Evolutionary conservation across 2,888 invertebrate species (phyloP), one percentile per base, ranked within the genome.

Genomic region (Drosophila fungiperda): DNA sequence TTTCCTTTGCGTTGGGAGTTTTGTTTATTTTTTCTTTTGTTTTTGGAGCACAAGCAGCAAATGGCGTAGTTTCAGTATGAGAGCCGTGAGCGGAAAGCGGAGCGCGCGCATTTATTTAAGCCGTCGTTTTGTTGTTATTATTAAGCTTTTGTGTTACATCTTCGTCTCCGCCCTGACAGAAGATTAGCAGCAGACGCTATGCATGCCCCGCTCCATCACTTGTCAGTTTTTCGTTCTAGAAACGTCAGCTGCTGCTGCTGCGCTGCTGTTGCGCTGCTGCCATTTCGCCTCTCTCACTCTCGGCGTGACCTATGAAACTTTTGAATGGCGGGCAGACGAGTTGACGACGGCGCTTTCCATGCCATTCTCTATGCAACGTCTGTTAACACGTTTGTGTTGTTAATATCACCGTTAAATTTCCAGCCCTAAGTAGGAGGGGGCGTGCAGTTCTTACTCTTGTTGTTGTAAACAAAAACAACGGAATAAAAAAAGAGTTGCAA

Each of bases 241-340:
- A 80, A 80, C 69, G 82, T 80, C 80, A 80, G 73, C 69, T 57
- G 63, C 33, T 32, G 26, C 29, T 45, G 45, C 20, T 33, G 42
- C 15, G 59, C 38, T 29, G 50, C 57, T 49, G 74, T 36, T 57
- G 55, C 45, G 65, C 42, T 58, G 57, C 58, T 54, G 42, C 15
- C 48, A 57, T 68, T 61, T 42, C 42, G 26, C 17, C 42, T 45
- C 45, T n/a, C 38, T 33, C 62, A 26, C 26, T 57, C 49, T 54
- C 57, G 36, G 48, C 82, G 54, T 83, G 90, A 90, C 87, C 90
- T 86, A 83, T 71, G 81, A 65, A 90, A 86, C 86, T 84, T 85
- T 88, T 55, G 60, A 52, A 58, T 63, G 57, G 68, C 45, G 40
- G 40, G 40, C 38, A 38, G 54, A 53, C 17, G n/a, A 17, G 40